phyloP scores from a whole-genome alignment of 1,140 invertebrate genomes.

The Linepithema humile region DNA sequence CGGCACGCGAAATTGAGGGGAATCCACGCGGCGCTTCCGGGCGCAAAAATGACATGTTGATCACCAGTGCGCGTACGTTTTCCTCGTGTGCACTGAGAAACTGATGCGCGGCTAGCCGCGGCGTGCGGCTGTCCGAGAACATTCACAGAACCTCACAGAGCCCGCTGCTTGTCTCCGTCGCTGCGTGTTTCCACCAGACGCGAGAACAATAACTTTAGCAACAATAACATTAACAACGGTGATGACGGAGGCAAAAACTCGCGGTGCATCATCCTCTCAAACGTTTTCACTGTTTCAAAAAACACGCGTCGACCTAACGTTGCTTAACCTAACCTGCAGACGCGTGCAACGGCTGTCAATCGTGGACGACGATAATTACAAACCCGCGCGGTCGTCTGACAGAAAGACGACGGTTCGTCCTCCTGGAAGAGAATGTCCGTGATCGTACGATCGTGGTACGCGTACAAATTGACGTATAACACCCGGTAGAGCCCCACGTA shows the following conservation, averaged over 20 bases:
- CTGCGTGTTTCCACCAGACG: conserved; percentile 59
- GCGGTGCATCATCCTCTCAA: conserved; percentile 43
- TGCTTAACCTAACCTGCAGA: conserved; percentile 77
- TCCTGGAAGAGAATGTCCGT: background rate
- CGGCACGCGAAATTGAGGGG: background rate
- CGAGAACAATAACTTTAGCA: conserved; percentile 9
- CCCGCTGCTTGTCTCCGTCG: conserved; percentile 65
- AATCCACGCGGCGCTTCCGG: background rate
- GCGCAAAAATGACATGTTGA: conserved; percentile 47
- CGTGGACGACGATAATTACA: conserved; percentile 14
- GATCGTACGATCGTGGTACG: conserved; percentile 27
- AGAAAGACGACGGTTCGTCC: conserved; percentile 25
- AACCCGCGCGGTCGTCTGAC: conserved; percentile 59
- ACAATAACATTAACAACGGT: background rate
- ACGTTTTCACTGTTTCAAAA: conserved; percentile 60
- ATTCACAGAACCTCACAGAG: conserved; percentile 64
- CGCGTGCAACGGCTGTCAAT: conserved; percentile 44
- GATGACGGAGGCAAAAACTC: conserved; percentile 29
- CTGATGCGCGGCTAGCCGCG: conserved; percentile 67
- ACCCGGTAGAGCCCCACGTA: background rate
- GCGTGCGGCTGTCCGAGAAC: conserved; percentile 69
- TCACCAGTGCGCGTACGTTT: conserved; percentile 69
- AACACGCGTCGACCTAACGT: conserved; percentile 68
- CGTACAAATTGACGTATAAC: background rate
- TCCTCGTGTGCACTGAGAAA: conserved; percentile 69